Percentiles rank a stretch among this genome's conserved stretches.
Evolutionary conservation across 2,113 vertebrate species (phyloP).

Genomic region (Oncorhynchus clarkii): DNA sequence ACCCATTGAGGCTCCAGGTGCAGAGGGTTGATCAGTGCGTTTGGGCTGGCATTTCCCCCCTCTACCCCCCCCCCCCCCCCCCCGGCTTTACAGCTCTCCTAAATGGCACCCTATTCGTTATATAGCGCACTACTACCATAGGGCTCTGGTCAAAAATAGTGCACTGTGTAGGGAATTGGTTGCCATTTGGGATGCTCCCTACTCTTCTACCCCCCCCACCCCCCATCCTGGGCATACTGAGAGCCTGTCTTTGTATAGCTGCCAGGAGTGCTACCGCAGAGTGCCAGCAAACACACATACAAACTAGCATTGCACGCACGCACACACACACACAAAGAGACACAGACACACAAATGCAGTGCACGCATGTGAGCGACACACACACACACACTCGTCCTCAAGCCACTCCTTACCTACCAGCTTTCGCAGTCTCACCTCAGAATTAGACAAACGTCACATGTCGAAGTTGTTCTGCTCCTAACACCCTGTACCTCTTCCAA

Average conservation of each 20-base stretch:
- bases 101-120: too few relatives aligned
- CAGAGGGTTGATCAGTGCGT: constrained; percentile 43
- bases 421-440: too few relatives aligned
- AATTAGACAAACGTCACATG: too few relatives aligned
- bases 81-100: too few relatives aligned
- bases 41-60: constrained; percentile 25
- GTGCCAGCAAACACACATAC: constrained; percentile 1
- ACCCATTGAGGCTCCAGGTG: constrained; percentile 56
- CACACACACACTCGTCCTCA: neutral
- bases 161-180: too few relatives aligned
- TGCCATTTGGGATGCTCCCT: neutral
- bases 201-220: neutral
- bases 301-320: neutral
- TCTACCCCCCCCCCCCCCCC: neutral
- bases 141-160: too few relatives aligned
- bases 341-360: neutral
- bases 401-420: neutral
- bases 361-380: neutral
- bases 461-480: too few relatives aligned
- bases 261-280: constrained; percentile 31
- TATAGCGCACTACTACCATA: too few relatives aligned
- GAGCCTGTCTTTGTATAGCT: constrained; percentile 31
- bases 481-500: neutral
- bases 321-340: neutral
- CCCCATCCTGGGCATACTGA: constrained; percentile 5